Base-by-base conservation (phyloP, 2,797 vertebrate species). In the Astyanax mexicanus region DNA sequence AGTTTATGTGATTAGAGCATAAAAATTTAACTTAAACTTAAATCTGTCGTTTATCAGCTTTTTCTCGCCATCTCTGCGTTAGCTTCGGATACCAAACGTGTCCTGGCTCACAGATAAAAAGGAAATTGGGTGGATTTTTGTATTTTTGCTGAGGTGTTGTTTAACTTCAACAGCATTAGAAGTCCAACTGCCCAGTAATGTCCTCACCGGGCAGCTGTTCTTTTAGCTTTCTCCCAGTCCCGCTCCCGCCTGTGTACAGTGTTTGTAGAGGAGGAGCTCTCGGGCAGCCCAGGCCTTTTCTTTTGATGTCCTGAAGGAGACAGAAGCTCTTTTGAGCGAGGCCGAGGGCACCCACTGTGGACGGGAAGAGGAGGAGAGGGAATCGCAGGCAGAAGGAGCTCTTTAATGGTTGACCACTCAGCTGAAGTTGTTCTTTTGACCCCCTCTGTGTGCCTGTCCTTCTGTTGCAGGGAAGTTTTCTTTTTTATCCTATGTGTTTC, bases 311-410 rank as follows among this genome's bases (percentile, higher is more conserved):
- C 27, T 19, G 27, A 52, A 23, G 19, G 47, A 88, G 87, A 89
- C 85, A 82, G 88, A 84, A 81, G 86, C 86, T 85, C 85, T 85
- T 86, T 71, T 49, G 71, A 65, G 52, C 67, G 66, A 40, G 40
- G 10, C 69, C 51, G 40, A 74, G 49, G 49, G 64, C 23, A 3
- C 57, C 67, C n/a, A 58, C 49, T 32, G n/a, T 10, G 69, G 47
- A 40, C 37, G 13, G 80, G 47, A 47, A 60, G 71, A 76, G 52
- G 47, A 37, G 58, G 29, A 80, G 77, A 62, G 74, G 54, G 69
- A 81, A 81, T 68, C 81, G 55, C 70, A 80, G 79, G 72, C 70
- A 62, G n/a, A 51, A 66, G 77, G 57, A 75, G 69, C 81, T 38
- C 67, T 58, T 37, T 67, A 37, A 51, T 64, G 45, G 17, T n/a